Evolutionary conservation across 2,888 invertebrate species (phyloP).

Genomic region (Alitta virens): DNA sequence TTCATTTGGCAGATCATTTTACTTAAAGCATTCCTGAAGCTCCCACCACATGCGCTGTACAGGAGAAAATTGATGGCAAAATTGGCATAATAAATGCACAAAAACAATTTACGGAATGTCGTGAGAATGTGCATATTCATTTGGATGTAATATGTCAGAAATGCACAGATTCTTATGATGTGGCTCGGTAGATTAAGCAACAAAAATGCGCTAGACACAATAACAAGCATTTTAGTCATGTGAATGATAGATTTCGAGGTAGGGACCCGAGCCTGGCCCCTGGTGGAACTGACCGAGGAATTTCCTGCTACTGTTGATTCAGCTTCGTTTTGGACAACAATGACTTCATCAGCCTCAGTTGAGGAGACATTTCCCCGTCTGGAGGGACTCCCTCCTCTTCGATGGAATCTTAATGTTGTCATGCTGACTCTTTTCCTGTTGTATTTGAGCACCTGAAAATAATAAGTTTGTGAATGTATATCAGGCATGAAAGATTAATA

Average conservation of each 20-base stretch:
- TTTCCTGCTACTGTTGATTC: too few species aligned
- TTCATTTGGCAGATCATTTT: slow-evolving; percentile 37
- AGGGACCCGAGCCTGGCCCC: too few species aligned
- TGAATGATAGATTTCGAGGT: neutral
- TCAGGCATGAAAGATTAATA: too few species aligned
- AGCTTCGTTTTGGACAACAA: too few species aligned
- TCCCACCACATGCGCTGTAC: slow-evolving; percentile 66
- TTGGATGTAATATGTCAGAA: neutral
- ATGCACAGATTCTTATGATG: neutral
- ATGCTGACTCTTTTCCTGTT: too few species aligned
- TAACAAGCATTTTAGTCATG: slow-evolving; percentile 16
- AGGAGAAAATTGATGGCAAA: slow-evolving; percentile 69
- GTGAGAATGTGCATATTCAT: neutral
- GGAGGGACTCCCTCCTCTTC: too few species aligned
- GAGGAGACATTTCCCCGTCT: too few species aligned
- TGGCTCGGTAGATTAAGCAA: slow-evolving; percentile 16
- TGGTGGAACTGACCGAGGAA: too few species aligned
- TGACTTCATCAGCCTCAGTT: too few species aligned
- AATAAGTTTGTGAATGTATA: too few species aligned
- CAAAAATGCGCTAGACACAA: slow-evolving; percentile 11
- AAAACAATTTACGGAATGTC: neutral
- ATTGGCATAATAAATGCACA: slow-evolving; percentile 70
- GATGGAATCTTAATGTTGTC: too few species aligned
- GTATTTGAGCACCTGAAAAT: too few species aligned
- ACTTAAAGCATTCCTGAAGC: slow-evolving; percentile 35